Conservation (phyloP, 2,113 vertebrate species). For the Elaphurus davidianus region DNA sequence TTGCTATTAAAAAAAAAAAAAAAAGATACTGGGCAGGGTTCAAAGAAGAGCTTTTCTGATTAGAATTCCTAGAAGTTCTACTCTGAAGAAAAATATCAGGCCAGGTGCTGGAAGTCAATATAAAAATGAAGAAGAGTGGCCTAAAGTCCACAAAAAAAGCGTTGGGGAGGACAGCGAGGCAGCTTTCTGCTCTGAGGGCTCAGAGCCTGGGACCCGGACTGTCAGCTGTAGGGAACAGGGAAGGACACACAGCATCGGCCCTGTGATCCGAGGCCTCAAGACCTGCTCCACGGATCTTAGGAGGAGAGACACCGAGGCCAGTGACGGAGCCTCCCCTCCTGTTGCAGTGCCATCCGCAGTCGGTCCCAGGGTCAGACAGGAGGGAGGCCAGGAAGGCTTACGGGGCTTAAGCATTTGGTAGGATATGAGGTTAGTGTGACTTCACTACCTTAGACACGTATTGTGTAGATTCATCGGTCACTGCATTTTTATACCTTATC, state of each 20-base stretch:
- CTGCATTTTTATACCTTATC: background rate
- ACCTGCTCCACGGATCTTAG: background rate
- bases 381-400: background rate
- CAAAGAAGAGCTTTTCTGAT: background rate
- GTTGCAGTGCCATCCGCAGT: rapidly evolving
- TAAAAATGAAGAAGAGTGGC: background rate
- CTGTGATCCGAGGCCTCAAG: background rate
- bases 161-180: background rate
- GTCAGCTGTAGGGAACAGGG: background rate
- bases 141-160: background rate
- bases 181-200: background rate
- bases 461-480: background rate
- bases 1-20: slow-evolving; percentile 51
- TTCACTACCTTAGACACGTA: background rate
- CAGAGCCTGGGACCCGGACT: too few species aligned
- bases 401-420: background rate
- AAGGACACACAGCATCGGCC: background rate
- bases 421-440: background rate
- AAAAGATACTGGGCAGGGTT: background rate
- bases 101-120: background rate
- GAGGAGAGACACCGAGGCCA: background rate
- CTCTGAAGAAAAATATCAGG: background rate
- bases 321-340: too few species aligned
- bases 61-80: background rate
- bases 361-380: background rate